These are phyloP conservation scores for Megaceryle maxima DNA, from an alignment of 2,113 vertebrate species.

Conservation along the genomic window DNA sequence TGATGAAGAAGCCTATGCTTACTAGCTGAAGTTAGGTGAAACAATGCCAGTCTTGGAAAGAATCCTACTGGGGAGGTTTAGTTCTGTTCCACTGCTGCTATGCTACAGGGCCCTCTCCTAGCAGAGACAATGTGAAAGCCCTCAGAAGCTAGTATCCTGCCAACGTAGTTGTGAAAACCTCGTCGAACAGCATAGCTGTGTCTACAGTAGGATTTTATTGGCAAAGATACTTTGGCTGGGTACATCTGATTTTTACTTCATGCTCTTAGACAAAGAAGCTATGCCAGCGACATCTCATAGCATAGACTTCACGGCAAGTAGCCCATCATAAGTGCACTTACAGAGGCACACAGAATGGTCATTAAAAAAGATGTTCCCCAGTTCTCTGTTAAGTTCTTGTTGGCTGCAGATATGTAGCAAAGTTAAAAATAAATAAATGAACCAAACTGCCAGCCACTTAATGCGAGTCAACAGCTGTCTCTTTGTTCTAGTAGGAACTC, in stretches of 20 bases:
- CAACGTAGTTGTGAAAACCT: conserved; percentile 3
- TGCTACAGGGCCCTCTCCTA: background rate
- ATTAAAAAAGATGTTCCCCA: conserved; percentile 24
- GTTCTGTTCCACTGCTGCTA: background rate
- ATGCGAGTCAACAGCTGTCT: conserved; percentile 36
- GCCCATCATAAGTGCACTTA: background rate
- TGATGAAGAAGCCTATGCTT: background rate
- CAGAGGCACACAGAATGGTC: background rate
- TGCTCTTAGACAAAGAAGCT: background rate
- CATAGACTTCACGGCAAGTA: background rate
- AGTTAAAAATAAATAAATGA: conserved; percentile 6
- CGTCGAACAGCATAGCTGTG: background rate
- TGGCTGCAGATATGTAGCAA: background rate
- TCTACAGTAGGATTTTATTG: conserved; percentile 12
- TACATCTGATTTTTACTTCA: background rate
- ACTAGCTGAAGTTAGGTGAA: background rate
- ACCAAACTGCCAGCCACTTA: conserved; percentile 15
- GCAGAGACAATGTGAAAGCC: background rate
- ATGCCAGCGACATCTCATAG: conserved; percentile 1
- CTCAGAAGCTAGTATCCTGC: background rate
- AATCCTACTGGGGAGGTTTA: background rate
- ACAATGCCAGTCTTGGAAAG: background rate
- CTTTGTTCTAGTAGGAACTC: conserved; percentile 23
- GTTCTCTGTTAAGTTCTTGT: background rate
- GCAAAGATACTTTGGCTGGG: background rate